Conservation (phyloP, 2,797 vertebrate species). For the Agapornis canus region DNA sequence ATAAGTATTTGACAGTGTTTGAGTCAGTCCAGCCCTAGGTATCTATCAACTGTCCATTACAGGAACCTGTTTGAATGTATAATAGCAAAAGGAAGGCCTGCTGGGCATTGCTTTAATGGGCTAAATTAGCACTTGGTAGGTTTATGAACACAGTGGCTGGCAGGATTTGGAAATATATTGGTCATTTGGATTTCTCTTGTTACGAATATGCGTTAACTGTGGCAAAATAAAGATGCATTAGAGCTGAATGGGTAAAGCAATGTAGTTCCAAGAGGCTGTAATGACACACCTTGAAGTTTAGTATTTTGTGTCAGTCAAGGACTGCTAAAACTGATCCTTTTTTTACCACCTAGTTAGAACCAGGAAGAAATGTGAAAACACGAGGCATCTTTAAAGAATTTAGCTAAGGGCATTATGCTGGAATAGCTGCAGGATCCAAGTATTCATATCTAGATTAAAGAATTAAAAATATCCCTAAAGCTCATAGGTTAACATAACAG, state of each 20-base stretch:
- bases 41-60: not conserved
- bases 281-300: not conserved
- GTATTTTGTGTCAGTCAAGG: not conserved
- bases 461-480: conserved; percentile 38
- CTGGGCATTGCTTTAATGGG: not conserved
- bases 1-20: not conserved
- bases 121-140: not conserved
- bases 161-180: not conserved
- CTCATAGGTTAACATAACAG: conserved; percentile 26
- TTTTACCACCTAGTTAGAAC: not conserved
- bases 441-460: conserved; percentile 31
- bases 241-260: not conserved
- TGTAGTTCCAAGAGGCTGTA: not conserved
- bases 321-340: not conserved
- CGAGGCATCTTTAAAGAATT: not conserved
- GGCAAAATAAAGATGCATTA: not conserved
- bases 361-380: not conserved
- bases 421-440: not conserved
- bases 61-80: not conserved
- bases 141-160: not conserved
- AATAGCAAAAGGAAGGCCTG: not conserved
- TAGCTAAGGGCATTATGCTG: not conserved
- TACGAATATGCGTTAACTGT: not conserved
- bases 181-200: not conserved
- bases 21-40: not conserved